phyloP scores from a whole-genome alignment of 2,113 vertebrate genomes.

The Gallinago media region DNA sequence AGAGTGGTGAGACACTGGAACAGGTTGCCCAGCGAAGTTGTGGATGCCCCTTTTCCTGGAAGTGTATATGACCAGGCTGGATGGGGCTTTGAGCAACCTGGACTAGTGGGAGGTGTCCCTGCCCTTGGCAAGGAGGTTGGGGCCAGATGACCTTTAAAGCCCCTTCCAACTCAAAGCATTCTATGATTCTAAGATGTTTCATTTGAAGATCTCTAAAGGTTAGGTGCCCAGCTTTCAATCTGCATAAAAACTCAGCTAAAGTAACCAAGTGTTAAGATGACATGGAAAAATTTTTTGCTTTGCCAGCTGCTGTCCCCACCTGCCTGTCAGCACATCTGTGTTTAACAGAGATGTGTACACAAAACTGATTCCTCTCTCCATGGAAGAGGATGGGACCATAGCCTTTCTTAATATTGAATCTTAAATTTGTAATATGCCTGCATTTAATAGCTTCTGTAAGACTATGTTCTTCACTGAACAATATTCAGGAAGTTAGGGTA shows the following conservation, averaged over 20 bases:
- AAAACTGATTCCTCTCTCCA: neutral
- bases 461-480: neutral
- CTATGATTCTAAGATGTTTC: neutral
- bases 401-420: neutral
- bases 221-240: neutral
- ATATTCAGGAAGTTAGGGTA: neutral
- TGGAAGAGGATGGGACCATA: neutral
- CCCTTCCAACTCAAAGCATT: no score
- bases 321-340: neutral
- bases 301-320: neutral
- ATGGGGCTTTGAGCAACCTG: no score
- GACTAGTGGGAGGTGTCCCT: no score
- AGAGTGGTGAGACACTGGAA: no score
- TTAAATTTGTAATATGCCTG: neutral
- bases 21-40: no score
- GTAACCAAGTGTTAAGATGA: neutral
- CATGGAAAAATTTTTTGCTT: neutral
- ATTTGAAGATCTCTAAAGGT: neutral
- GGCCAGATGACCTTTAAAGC: no score
- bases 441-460: neutral
- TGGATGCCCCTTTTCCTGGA: no score
- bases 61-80: no score
- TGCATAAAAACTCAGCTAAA: neutral
- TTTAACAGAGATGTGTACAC: neutral
- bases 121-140: no score